Evolutionary conservation across 2,113 vertebrate species (phyloP).

Genomic region (Mus spicilegus): DNA sequence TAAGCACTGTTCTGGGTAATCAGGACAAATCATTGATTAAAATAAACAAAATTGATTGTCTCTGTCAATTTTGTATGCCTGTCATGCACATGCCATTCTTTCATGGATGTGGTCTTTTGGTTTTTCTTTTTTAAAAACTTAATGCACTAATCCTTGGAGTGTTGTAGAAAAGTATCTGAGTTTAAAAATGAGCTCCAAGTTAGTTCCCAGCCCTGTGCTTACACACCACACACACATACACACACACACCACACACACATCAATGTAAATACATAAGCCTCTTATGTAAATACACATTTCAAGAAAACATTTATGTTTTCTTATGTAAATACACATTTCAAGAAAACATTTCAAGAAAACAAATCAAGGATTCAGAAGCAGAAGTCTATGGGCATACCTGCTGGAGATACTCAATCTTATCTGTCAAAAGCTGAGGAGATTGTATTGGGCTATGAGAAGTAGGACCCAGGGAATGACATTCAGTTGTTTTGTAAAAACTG

Average conservation of each 20-base stretch:
- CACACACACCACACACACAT: background rate
- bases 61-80: background rate
- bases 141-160: background rate
- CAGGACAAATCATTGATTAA: slow-evolving; percentile 21
- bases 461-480: background rate
- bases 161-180: background rate
- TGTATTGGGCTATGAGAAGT: slow-evolving; percentile 3
- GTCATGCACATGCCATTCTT: slow-evolving; percentile 1
- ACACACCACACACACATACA: background rate
- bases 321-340: background rate
- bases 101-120: background rate
- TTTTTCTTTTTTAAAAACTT: background rate
- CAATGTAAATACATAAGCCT: background rate
- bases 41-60: slow-evolving; percentile 23
- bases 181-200: slow-evolving; percentile 22
- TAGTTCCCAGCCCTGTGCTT: background rate
- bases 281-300: background rate
- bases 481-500: background rate
- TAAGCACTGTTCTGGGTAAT: slow-evolving; percentile 10
- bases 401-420: background rate
- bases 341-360: background rate
- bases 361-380: slow-evolving; percentile 20
- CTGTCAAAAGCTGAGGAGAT: slow-evolving; percentile 33
- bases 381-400: background rate
- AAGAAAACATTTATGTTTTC: background rate